Evolutionary conservation across 2,113 vertebrate genomes (phyloP), one percentile per base, ranked within the genome.

Genomic region (Tauraco erythrolophus): DNA sequence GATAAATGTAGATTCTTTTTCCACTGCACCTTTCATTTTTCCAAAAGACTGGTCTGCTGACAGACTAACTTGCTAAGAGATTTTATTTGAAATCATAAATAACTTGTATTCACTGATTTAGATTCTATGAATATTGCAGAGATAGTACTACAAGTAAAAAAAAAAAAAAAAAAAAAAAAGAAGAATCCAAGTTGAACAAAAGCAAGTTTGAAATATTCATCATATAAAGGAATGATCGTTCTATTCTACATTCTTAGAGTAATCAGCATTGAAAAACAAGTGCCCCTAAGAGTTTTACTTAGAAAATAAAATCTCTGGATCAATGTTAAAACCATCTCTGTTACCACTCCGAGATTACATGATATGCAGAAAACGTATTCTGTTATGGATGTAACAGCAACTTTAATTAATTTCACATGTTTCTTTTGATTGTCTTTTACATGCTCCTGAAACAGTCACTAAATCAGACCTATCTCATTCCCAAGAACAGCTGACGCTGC

Each of bases 51-150:
- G 18, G 37, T 60, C 56, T 79, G 7, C 27, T 96, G 84, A 92
- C 61, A 96, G 78, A 88, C 46, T 89, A 68, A 84, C 65, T 94
- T 78, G 61, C 30, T 79, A 65, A 74, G 39, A 79, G 16, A 69
- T 87, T 92, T 86, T 80, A 50, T 88, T 79, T 91, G 17, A 92
- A 92, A 92, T 65, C 43, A 82, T 93, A 95, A 95, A 96, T 96
- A 86, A 95, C 33, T 72, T 61, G 75, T 86, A 68, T 88, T 61
- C 69, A 84, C 37, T 68, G 30, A 84, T 82, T 31, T 84, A 96
- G 95, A 94, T 93, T 72, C 94, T 91, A 92, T 51, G 5, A 70
- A 84, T 94, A 94, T 57, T 64, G 54, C 39, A 84, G 24, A 84
- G 33, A 90, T 48, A 74, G 23, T 77, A 30, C 17, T 83, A 78